Conservation (phyloP, 1,140 invertebrate genomes). For the Halesus radiatus region DNA sequence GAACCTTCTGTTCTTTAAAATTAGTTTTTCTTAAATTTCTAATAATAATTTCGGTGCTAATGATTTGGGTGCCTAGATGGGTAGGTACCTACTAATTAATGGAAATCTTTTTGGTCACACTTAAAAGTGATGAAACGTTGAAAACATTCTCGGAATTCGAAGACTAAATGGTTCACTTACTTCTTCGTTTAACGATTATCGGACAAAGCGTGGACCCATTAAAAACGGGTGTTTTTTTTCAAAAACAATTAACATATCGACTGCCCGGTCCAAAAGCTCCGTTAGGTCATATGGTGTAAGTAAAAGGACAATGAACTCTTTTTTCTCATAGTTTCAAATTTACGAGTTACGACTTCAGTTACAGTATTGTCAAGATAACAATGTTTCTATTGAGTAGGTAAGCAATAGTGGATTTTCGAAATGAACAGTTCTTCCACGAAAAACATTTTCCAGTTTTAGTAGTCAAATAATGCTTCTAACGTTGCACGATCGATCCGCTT, state of each 20-base stretch:
- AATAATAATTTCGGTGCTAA: too few relatives aligned
- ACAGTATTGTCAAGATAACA: slow-evolving; percentile 29
- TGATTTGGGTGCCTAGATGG: too few relatives aligned
- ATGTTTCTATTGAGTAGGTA: slow-evolving; percentile 14
- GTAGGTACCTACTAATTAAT: too few relatives aligned
- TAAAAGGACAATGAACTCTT: slow-evolving; percentile 33
- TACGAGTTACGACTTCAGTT: slow-evolving; percentile 21
- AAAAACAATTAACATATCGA: slow-evolving; percentile 35
- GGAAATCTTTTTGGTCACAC: too few relatives aligned
- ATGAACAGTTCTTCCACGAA: slow-evolving; percentile 13
- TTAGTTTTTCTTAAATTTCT: too few relatives aligned
- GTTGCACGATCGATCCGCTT: slow-evolving; percentile 6
- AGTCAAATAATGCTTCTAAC: slow-evolving; percentile 9
- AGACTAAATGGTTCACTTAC: neutral
- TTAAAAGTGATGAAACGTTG: slow-evolving; percentile 16
- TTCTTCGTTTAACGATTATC: neutral
- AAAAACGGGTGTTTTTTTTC: slow-evolving; percentile 6
- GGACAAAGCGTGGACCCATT: slow-evolving; percentile 9
- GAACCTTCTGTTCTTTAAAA: too few relatives aligned
- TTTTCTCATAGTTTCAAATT: slow-evolving; percentile 1
- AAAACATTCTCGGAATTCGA: slow-evolving; percentile 23
- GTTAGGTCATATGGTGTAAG: slow-evolving; percentile 17
- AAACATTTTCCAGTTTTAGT: slow-evolving; percentile 33
- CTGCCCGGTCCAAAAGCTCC: slow-evolving; percentile 12
- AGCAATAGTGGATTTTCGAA: neutral